phyloP scores from a whole-genome alignment of 2,797 vertebrate genomes.

The Coilia nasus region DNA sequence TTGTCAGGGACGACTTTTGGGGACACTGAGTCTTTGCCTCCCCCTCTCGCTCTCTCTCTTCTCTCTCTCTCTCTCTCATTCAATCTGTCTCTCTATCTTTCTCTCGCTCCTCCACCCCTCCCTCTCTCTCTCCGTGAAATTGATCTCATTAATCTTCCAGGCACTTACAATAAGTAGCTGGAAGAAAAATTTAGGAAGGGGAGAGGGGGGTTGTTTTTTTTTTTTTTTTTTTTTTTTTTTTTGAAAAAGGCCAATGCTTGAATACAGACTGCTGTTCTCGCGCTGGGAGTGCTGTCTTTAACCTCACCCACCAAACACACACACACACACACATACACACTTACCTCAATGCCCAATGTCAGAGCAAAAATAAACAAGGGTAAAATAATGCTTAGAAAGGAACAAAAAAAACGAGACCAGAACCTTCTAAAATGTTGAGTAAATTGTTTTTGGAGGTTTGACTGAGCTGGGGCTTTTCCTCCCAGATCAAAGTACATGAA shows the following conservation, averaged over 20 bases:
- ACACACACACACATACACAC: too few relatives aligned
- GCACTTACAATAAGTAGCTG: constrained; percentile 59
- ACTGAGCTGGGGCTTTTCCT: not conserved
- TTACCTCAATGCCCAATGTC: too few relatives aligned
- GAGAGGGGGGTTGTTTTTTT: constrained; percentile 44
- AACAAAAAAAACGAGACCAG: not conserved
- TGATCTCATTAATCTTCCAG: constrained; percentile 67
- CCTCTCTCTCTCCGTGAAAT: constrained; percentile 58
- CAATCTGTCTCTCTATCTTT: constrained; percentile 53
- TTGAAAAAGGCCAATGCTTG: constrained; percentile 34
- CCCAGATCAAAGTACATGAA: not conserved
- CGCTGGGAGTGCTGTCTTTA: constrained; percentile 7
- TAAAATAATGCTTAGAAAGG: too few relatives aligned
- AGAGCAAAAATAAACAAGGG: too few relatives aligned
- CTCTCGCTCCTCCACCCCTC: constrained; percentile 28
- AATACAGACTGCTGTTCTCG: constrained; percentile 49
- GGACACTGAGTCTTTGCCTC: constrained; percentile 53
- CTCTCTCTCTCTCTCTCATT: constrained; percentile 56
- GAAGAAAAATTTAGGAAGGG: constrained; percentile 58
- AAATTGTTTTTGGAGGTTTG: not conserved
- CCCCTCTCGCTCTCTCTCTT: constrained; percentile 59
- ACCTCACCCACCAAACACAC: too few relatives aligned
- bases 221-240: too few relatives aligned
- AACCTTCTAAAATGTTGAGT: not conserved
- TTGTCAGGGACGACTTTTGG: constrained; percentile 63